These are phyloP conservation scores for Cheilosia urbana DNA, from an alignment of 2,888 invertebrate genomes.

Conservation along the genomic window DNA sequence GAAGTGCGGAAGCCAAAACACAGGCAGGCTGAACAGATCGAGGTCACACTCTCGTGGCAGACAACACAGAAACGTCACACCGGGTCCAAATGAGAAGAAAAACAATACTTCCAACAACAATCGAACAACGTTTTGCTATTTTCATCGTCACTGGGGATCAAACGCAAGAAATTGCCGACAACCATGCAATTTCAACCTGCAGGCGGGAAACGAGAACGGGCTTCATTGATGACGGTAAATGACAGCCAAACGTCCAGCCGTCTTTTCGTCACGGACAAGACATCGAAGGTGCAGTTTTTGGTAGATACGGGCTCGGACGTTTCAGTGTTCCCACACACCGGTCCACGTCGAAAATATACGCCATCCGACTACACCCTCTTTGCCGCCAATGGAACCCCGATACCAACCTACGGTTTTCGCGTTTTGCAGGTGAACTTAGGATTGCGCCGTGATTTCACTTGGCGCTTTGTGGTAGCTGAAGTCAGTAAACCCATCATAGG, in stretches of 20 bases:
- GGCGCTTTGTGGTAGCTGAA: background rate
- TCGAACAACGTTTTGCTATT: no score
- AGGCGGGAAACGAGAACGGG: no score
- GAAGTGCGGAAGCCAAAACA: no score
- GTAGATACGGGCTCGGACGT: conserved; percentile 25
- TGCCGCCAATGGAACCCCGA: conserved; percentile 19
- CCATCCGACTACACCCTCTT: conserved; percentile 29
- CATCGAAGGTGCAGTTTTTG: background rate
- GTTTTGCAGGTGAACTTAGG: conserved; percentile 19
- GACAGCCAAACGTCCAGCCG: no score
- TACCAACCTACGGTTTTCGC: conserved; percentile 21
- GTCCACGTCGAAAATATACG: background rate
- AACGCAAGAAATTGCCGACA: no score
- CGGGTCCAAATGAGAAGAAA: background rate
- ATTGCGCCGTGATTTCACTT: conserved; percentile 14
- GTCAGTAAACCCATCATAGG: conserved; percentile 18
- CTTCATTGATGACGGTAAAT: no score
- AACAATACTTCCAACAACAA: background rate
- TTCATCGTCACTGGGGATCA: no score
- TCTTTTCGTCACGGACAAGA: no score
- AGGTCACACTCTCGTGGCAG: background rate
- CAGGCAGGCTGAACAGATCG: no score
- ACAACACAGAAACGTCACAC: background rate
- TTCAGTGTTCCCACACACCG: conserved; percentile 15
- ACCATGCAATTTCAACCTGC: no score